phyloP scores from a whole-genome alignment of 2,888 invertebrate species.

The Drosophila demipolita region DNA sequence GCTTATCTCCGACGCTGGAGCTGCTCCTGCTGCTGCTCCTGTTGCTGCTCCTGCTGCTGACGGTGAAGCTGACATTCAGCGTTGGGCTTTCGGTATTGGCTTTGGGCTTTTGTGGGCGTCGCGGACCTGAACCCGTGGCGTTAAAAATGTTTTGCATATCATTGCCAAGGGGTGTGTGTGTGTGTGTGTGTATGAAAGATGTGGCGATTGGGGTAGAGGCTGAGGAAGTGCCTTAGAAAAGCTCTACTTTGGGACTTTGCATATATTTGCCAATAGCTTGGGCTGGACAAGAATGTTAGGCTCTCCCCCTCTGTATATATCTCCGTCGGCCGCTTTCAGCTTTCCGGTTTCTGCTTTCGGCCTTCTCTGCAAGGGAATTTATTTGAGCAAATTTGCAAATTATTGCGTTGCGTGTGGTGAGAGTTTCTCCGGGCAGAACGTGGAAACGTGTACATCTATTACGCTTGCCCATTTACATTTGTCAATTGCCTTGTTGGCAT shows the following conservation, averaged over 20 bases:
- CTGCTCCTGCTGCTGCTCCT: neutral
- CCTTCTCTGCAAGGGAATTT: conserved; percentile 71
- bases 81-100: conserved; percentile 3
- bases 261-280: conserved; percentile 68
- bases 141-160: conserved; percentile 73
- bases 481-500: conserved; percentile 79
- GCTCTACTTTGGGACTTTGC: conserved; percentile 63
- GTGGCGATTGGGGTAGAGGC: neutral
- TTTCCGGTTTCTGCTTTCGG: conserved; percentile 2
- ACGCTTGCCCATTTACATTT: conserved; percentile 75
- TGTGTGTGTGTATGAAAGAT: neutral
- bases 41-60: neutral
- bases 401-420: conserved; percentile 63
- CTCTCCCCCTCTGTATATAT: conserved; percentile 11
- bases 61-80: conserved; percentile 17
- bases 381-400: conserved; percentile 80
- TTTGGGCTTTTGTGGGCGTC: conserved; percentile 31
- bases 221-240: conserved; percentile 48
- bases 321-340: neutral
- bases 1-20: conserved; percentile 65
- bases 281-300: conserved; percentile 67
- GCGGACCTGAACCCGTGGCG: conserved; percentile 25
- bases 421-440: conserved; percentile 3
- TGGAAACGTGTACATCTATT: conserved; percentile 69
- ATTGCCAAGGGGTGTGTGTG: conserved; percentile 44